Evolutionary conservation across 2,113 vertebrate species (phyloP), one percentile per base, ranked within the genome.

Genomic region (Centrocercus urophasianus): DNA sequence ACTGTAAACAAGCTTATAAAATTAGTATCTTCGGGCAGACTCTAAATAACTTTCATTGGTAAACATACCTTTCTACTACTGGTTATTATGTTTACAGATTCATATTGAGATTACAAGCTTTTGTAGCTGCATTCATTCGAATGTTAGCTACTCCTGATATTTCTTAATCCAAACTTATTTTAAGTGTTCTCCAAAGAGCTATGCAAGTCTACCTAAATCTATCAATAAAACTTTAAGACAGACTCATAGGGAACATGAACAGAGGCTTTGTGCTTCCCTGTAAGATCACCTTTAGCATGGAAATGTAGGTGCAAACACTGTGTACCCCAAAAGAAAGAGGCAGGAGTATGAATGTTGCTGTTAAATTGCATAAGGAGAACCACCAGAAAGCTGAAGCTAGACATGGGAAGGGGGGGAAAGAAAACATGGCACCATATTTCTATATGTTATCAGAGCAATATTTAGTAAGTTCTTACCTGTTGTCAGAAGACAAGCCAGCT

Each of bases 401-500:
- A 67, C 13, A 8, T 24, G 43, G 2, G 11, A 2, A 12, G 28
- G 25, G 5, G 18, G 17, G 15, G 42, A 40, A 54, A 72, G 13
- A 64, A 88, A 91, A 65, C 60, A 74, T 2, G 13, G 22, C 43
- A 92, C 4, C 10, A 48, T 30, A 67, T 34, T 89, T 27, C 52
- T 5, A 60, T n/a, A 30, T 11, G 24, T 36, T 81, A 76, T 28
- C 7, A 43, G n/a, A 87, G 38, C 13, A 66, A 16, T 50, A 43
- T 32, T 57, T 25, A 42, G 25, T 25, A 69, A 81, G 36, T 69
- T 97, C 89, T 94, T 97, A 99, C 99, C 98, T 98, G 98, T 98
- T 99, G 97, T 99, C 99, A 61, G 98, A 98, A 66, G 99, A 99
- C 66, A 99, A 98, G 75, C 99, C 99, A 13, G 99, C 99, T 43